Base-by-base conservation (phyloP, 2,888 invertebrate genomes). In the Brenthis daphne region DNA sequence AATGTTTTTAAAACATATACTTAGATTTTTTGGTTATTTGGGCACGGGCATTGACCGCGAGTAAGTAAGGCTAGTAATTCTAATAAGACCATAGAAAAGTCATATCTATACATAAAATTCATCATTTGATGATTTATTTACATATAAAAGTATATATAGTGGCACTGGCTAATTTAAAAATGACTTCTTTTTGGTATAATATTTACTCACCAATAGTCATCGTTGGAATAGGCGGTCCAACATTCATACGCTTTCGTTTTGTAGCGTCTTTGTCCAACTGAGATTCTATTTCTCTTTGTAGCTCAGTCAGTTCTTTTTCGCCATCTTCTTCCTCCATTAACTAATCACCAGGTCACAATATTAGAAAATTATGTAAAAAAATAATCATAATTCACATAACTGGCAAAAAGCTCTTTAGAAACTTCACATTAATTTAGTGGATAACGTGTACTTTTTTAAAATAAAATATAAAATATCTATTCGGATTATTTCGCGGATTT, bases 271-370 rank as follows among this genome's bases (percentile, higher is more conserved):
- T 94, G 75, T 97, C 97, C 73, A 99, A 86, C 70, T 97, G 96
- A 37, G 92, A 90, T 80, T 99, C 98, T 79, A 99, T 98, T 90
- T 97, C 96, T 74, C 94, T 94, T 84, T 98, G 98, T n/a, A 98
- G 87, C 48, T 96, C 95, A 13, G 95, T 95, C 51, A 98, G 90
- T 56, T 94, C 94, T 50, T 87, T 93, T 79, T 95, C 95, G 24
- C 95, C 94, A 67, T 95, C 95, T 76, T 93, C 93, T 78, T 93
- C 93, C 72, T 94, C 94, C 79, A 94, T 86, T 72, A 94, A 81
- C 93, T 94, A 6, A 60, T 11, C 24, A 33, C 2, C 37, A 11
- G 8, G 2, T 12, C 3, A 11, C 6, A 58, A 20, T 48, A 48
- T 4, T 13, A 47, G 13, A 55, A 11, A 29, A 20, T 37, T 37